Conservation (phyloP, 2,888 invertebrate species). For the Cetonia aurata region DNA sequence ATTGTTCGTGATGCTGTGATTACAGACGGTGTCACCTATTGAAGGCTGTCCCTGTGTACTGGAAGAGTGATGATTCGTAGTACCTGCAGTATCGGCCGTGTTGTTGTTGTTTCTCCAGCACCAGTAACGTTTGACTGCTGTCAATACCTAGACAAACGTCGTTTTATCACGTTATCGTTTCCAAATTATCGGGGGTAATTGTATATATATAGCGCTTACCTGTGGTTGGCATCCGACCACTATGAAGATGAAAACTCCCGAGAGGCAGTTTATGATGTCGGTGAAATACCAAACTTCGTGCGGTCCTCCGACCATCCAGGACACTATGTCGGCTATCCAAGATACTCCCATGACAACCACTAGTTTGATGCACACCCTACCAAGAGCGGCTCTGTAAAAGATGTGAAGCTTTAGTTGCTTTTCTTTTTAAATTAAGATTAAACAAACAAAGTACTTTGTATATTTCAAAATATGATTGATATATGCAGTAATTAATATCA, state of each 20-base stretch:
- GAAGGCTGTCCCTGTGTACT: slow-evolving; percentile 87
- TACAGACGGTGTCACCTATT: slow-evolving; percentile 81
- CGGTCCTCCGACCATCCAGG: slow-evolving; percentile 86
- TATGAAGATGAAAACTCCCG: slow-evolving; percentile 90
- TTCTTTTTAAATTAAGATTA: no score
- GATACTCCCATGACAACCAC: slow-evolving; percentile 86
- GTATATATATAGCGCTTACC: slow-evolving; percentile 63
- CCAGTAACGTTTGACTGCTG: slow-evolving; percentile 76
- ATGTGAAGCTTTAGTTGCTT: no score
- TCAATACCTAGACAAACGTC: slow-evolving; percentile 69
- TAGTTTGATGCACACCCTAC: slow-evolving; percentile 87
- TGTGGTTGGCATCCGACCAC: slow-evolving; percentile 92
- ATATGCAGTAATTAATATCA: no score
- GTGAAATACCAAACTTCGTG: slow-evolving; percentile 86
- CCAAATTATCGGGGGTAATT: background rate
- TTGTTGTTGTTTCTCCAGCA: slow-evolving; percentile 66
- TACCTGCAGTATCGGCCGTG: slow-evolving; percentile 71
- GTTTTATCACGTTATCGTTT: slow-evolving; percentile 25
- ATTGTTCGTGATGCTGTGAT: slow-evolving; percentile 77
- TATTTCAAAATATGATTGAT: no score
- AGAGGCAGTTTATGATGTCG: slow-evolving; percentile 87
- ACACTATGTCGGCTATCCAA: slow-evolving; percentile 86
- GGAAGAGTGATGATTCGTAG: slow-evolving; percentile 77
- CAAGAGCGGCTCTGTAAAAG: slow-evolving; percentile 79
- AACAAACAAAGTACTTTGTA: no score